A percentile compares a stretch with the other conserved stretches of the same genome.
phyloP scores from a whole-genome alignment of 2,888 invertebrate species.

The Sinelater perroti region DNA sequence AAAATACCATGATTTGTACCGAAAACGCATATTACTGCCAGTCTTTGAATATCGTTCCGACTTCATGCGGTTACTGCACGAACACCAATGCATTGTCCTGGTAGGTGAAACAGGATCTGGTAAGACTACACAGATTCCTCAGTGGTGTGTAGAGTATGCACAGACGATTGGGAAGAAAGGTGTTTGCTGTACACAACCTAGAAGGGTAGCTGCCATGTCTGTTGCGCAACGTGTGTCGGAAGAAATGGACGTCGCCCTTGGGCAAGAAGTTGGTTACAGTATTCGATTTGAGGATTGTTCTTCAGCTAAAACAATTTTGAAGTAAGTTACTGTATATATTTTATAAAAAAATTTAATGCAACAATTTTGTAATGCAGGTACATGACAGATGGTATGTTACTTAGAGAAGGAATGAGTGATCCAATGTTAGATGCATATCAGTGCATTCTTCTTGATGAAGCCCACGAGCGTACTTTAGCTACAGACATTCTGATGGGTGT shows the following conservation, averaged over 20 bases:
- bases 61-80: conserved; percentile 92
- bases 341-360: background rate
- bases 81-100: conserved; percentile 93
- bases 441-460: conserved; percentile 96
- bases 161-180: conserved; percentile 72
- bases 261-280: conserved; percentile 93
- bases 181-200: conserved; percentile 96
- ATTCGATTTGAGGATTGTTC: conserved; percentile 99
- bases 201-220: conserved; percentile 99
- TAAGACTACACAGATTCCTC: conserved; percentile 99
- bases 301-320: conserved; percentile 90
- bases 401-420: conserved; percentile 99
- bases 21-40: conserved; percentile 90
- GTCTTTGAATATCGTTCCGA: conserved; percentile 98
- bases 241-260: conserved; percentile 97
- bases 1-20: conserved; percentile 86
- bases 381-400: conserved; percentile 99
- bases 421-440: conserved; percentile 97
- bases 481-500: conserved; percentile 99
- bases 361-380: conserved; percentile 66
- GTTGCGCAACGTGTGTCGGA: conserved; percentile 99
- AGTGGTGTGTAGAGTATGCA: conserved; percentile 88
- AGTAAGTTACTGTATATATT: conserved; percentile 65
- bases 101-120: conserved; percentile 99
- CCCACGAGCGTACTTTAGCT: conserved; percentile 97